These are phyloP conservation scores for Xiphophorus birchmanni DNA, from an alignment of 2,797 vertebrate genomes.

Conservation along the genomic window DNA sequence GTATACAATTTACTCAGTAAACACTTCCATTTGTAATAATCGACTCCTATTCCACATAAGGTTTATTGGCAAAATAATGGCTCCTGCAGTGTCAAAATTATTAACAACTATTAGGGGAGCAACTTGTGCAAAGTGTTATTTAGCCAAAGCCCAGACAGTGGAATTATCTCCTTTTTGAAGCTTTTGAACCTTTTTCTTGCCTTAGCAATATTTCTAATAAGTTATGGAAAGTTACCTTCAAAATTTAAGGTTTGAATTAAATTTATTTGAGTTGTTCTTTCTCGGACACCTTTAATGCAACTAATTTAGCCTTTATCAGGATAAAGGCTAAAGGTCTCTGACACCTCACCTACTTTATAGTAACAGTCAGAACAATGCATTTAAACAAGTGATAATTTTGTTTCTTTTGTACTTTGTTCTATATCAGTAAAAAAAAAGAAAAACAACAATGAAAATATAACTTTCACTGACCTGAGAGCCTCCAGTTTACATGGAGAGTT, in stretches of 20 bases:
- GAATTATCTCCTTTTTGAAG: background rate
- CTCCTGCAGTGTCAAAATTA: no score
- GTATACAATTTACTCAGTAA: no score
- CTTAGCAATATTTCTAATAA: background rate
- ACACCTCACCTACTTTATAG: background rate
- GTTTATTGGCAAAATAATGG: no score
- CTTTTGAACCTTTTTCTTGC: background rate
- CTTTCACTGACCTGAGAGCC: conserved; percentile 34
- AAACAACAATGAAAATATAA: background rate
- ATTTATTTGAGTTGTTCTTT: background rate
- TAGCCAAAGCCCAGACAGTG: background rate
- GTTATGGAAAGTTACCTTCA: background rate
- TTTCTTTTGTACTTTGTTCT: background rate
- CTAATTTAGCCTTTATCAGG: no score
- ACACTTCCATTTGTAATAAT: no score
- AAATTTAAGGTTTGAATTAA: background rate
- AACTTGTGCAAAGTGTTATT: background rate
- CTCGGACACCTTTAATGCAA: no score
- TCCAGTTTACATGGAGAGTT: conserved; percentile 31
- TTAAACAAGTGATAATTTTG: background rate
- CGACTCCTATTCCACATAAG: no score
- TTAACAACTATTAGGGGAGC: no score
- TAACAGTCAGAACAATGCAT: background rate
- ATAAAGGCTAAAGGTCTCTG: no score
- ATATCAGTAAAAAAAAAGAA: background rate